Percentiles rank a stretch among this genome's conserved stretches.
These are phyloP conservation scores for Tenualosa ilisha DNA, from an alignment of 2,797 vertebrate species.

Conservation along the genomic window DNA sequence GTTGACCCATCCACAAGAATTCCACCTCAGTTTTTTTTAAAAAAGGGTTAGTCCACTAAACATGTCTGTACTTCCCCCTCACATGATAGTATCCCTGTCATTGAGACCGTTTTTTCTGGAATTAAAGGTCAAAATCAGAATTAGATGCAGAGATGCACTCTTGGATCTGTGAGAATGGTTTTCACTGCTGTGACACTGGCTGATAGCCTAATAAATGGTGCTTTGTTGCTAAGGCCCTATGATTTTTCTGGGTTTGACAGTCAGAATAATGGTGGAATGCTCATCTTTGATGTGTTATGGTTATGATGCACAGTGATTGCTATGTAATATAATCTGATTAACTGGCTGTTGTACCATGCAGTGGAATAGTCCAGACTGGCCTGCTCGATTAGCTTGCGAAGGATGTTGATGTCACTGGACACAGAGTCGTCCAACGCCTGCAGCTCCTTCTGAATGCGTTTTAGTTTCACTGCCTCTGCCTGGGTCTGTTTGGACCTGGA, in stretches of 20 bases:
- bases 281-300: not conserved
- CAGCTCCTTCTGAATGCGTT: constrained; percentile 90
- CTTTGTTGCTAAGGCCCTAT: not conserved
- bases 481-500: constrained; percentile 91
- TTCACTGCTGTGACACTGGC: not conserved
- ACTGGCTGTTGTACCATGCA: not conserved
- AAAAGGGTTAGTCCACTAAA: not conserved
- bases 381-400: constrained; percentile 88
- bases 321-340: not conserved
- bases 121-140: not conserved
- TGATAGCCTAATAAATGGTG: not conserved
- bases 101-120: not conserved
- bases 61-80: not conserved
- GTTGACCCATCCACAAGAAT: not conserved
- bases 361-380: constrained; percentile 86
- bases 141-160: not conserved
- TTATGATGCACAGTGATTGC: not conserved
- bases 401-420: constrained; percentile 89
- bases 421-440: constrained; percentile 93
- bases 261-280: too few species aligned
- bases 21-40: not conserved
- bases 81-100: not conserved
- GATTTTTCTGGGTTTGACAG: not conserved
- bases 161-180: not conserved
- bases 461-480: constrained; percentile 90